These are phyloP conservation scores for Cricetomys ansorgei DNA, from an alignment of 2,113 vertebrate species.

Conservation along the genomic window DNA sequence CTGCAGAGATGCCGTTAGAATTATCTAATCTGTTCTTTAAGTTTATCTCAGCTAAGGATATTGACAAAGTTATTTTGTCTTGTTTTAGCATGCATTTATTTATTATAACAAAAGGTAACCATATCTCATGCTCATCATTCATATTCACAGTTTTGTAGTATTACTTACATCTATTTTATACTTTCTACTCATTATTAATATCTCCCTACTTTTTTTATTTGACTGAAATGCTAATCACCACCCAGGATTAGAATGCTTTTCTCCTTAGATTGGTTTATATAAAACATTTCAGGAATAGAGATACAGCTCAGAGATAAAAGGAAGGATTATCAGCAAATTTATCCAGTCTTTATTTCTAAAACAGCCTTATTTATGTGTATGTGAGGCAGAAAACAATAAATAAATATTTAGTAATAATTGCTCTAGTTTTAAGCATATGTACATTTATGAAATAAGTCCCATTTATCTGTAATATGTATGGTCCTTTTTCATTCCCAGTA, in stretches of 20 bases:
- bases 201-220: not conserved
- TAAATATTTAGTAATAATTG: too few species aligned
- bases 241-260: not conserved
- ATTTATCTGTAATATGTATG: not conserved
- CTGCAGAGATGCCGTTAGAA: not conserved
- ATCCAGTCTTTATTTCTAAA: not conserved
- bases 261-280: not conserved
- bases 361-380: not conserved
- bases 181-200: not conserved
- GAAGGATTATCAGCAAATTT: not conserved
- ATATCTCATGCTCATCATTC: too few species aligned
- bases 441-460: not conserved
- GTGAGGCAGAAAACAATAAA: too few species aligned
- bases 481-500: not conserved
- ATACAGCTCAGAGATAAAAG: not conserved
- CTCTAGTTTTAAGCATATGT: not conserved
- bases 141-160: not conserved
- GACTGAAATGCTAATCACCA: not conserved
- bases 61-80: too few species aligned
- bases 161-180: not conserved
- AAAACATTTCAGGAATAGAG: not conserved
- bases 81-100: too few species aligned
- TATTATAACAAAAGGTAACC: too few species aligned
- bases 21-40: too few species aligned
- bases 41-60: too few species aligned